Evolutionary conservation across 2,113 vertebrate genomes (phyloP).

Genomic region (Pongo pygmaeus): DNA sequence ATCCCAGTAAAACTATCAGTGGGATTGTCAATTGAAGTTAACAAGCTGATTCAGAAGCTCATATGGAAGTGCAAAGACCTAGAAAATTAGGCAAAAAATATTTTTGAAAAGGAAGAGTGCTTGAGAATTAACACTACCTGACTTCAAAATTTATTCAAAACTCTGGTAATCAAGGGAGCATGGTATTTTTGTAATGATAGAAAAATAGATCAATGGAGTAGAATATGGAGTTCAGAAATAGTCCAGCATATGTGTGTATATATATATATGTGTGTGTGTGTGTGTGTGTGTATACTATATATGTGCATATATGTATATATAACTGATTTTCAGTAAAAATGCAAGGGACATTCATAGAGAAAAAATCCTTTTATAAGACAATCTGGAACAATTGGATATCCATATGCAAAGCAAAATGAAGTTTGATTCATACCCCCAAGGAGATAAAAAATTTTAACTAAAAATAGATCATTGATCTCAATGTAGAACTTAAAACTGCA

Average conservation of each 20-base stretch:
- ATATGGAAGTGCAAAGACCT: not conserved
- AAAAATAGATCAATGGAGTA: constrained; percentile 14
- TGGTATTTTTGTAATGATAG: not conserved
- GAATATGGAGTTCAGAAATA: not conserved
- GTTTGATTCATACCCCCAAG: not conserved
- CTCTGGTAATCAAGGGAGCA: not conserved
- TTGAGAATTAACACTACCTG: not conserved
- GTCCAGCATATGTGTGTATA: not conserved
- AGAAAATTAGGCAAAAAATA: not conserved
- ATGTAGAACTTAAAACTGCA: not conserved
- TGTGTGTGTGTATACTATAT: no score
- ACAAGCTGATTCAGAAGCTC: not conserved
- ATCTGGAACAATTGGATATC: not conserved
- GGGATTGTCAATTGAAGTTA: not conserved
- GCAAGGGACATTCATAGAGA: not conserved
- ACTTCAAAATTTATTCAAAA: not conserved
- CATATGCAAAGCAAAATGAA: constrained; percentile 6
- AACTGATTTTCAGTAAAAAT: not conserved
- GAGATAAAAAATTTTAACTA: not conserved
- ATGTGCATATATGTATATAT: not conserved
- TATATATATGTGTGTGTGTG: not conserved
- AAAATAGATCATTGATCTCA: not conserved
- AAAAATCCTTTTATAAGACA: not conserved
- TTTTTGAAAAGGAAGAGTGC: not conserved
- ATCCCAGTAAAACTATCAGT: not conserved